Percentiles rank a stretch among this genome's conserved stretches.
phyloP scores from a whole-genome alignment of 92 coral and sea anemone genomes.

The Paragorgia papillata region DNA sequence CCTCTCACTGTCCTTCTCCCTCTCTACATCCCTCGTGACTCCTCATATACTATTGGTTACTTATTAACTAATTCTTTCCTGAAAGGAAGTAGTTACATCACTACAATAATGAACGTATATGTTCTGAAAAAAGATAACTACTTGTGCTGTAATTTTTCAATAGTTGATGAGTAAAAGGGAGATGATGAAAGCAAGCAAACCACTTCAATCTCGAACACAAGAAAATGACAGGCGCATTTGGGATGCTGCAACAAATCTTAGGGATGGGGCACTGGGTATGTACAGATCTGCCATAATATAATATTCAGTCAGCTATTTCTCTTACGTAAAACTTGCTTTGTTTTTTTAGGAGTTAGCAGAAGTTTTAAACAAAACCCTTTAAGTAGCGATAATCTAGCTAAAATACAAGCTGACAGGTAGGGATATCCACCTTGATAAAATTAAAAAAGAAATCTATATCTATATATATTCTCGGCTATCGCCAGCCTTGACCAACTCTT shows the following conservation, averaged over 20 bases:
- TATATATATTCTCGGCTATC: too few species aligned
- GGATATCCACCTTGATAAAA: background rate
- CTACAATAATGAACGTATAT: too few species aligned
- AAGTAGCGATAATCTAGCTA: conserved; percentile 86
- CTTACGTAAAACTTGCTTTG: background rate
- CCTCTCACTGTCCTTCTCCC: too few species aligned
- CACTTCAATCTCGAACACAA: conserved; percentile 26
- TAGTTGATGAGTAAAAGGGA: conserved; percentile 81
- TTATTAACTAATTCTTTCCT: too few species aligned
- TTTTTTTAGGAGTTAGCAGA: conserved; percentile 75
- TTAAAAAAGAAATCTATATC: too few species aligned
- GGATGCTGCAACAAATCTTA: conserved; percentile 32
- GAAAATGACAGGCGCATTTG: conserved; percentile 28
- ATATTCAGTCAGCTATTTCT: too few species aligned
- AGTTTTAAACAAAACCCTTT: conserved; percentile 96
- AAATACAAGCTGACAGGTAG: conserved; percentile 97
- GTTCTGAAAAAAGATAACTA: too few species aligned
- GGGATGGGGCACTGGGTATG: conserved; percentile 39
- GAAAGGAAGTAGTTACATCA: too few species aligned
- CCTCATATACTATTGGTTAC: too few species aligned
- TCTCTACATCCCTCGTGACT: too few species aligned
- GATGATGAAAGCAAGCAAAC: conserved; percentile 57
- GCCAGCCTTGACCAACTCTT: too few species aligned
- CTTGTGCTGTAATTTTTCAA: too few species aligned
- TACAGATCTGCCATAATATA: background rate